A percentile compares a stretch with the other conserved stretches of the same genome.
Conservation (phyloP, 2,888 invertebrate genomes). For the Pharmacophagus antenor region DNA sequence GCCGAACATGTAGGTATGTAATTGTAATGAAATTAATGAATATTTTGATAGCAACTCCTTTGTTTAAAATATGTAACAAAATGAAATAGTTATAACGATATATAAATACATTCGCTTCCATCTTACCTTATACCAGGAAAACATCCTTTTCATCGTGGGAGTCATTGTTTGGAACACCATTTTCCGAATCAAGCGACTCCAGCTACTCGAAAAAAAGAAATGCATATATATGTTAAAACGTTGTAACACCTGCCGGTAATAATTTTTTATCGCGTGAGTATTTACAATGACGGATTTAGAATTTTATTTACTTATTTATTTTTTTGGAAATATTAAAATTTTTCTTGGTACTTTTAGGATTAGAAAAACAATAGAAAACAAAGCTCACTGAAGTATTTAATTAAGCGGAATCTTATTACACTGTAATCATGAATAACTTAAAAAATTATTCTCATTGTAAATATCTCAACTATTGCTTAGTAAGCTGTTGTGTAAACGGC, state of each 20-base stretch:
- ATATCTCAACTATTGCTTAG: too few species aligned
- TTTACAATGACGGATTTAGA: not conserved
- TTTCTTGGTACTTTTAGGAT: not conserved
- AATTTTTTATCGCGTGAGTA: not conserved
- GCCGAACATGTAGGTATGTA: not conserved
- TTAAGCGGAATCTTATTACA: too few species aligned
- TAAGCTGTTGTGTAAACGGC: too few species aligned
- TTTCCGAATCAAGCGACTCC: conserved; percentile 38
- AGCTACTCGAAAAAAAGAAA: conserved; percentile 4
- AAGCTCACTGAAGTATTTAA: too few species aligned
- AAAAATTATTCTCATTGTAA: too few species aligned
- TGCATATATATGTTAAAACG: too few species aligned
- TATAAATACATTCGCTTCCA: not conserved
- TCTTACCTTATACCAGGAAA: conserved; percentile 24
- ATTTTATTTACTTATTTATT: too few species aligned
- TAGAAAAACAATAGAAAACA: too few species aligned
- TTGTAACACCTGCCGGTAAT: not conserved
- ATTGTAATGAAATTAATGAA: not conserved
- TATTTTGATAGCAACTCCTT: not conserved
- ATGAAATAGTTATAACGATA: not conserved
- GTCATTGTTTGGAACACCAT: conserved; percentile 49
- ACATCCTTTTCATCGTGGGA: conserved; percentile 46
- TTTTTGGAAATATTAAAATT: not conserved
- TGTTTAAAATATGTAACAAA: not conserved
- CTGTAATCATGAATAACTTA: too few species aligned